Percentiles rank a stretch among this genome's conserved stretches.
Conservation (phyloP, 1,140 invertebrate species). For the Pararge aegeria region DNA sequence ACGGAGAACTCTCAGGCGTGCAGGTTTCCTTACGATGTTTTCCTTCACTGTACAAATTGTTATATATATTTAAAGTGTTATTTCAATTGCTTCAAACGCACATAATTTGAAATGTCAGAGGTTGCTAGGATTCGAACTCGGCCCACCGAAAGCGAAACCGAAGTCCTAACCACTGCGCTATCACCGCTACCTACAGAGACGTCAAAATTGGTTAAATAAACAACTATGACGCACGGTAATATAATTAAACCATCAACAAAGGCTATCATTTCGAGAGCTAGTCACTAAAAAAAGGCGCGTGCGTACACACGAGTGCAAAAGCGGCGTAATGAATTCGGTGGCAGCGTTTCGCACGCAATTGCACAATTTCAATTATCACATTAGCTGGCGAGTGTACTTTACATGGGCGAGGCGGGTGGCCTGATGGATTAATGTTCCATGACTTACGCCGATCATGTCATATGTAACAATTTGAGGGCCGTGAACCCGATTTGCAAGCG, state of each 20-base stretch:
- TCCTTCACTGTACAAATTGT: too few species aligned
- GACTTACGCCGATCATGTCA: constrained; percentile 14
- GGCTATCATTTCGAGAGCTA: constrained; percentile 50
- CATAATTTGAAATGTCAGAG: too few species aligned
- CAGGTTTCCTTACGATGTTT: too few species aligned
- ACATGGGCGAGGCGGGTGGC: constrained; percentile 39
- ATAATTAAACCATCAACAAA: constrained; percentile 63
- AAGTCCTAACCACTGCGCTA: too few species aligned
- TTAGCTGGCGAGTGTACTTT: constrained; percentile 49
- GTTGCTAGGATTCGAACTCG: too few species aligned
- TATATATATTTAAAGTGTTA: too few species aligned
- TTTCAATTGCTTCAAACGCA: too few species aligned
- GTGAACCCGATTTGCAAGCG: neutral
- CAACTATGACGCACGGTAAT: constrained; percentile 48
- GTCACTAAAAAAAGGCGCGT: constrained; percentile 47
- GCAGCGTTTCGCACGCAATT: constrained; percentile 73
- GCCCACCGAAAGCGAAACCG: too few species aligned
- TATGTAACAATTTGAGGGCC: constrained; percentile 9
- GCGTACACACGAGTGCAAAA: constrained; percentile 44
- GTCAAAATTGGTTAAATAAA: constrained; percentile 49
- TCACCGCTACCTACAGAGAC: too few species aligned
- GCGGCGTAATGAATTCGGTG: constrained; percentile 70
- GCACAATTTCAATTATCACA: constrained; percentile 78
- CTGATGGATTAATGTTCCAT: constrained; percentile 39
- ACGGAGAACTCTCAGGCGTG: too few species aligned